Conservation (phyloP, 2,113 vertebrate species). For the Camelus bactrianus region DNA sequence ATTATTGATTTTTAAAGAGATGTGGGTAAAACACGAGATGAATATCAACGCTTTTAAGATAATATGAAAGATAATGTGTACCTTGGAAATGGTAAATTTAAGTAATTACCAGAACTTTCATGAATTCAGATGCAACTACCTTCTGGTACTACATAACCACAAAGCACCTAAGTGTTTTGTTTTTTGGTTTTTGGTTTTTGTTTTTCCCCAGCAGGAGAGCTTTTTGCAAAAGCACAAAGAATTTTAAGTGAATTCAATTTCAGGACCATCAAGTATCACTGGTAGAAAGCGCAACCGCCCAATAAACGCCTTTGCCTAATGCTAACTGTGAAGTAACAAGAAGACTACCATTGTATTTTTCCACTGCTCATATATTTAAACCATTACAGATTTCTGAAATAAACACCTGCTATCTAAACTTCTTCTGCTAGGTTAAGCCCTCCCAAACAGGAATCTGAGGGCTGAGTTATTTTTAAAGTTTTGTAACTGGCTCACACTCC, state of each 20-base stretch:
- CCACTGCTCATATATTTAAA: not conserved
- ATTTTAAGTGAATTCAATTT: slow-evolving; percentile 19
- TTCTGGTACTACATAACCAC: not conserved
- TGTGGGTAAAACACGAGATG: not conserved
- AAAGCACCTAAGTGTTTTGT: not conserved
- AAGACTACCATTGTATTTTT: not conserved
- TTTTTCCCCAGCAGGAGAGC: not conserved
- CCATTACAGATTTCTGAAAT: not conserved
- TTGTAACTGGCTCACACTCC: not conserved
- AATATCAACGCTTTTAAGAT: not conserved
- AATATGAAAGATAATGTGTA: not conserved
- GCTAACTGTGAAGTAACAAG: not conserved
- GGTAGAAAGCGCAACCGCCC: not conserved
- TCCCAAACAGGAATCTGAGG: slow-evolving; percentile 56
- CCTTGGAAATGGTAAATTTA: not conserved
- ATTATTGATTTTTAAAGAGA: slow-evolving; percentile 52
- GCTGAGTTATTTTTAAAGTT: slow-evolving; percentile 66
- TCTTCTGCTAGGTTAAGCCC: not conserved
- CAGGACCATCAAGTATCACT: not conserved
- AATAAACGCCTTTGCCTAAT: not conserved
- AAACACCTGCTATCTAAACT: slow-evolving; percentile 38
- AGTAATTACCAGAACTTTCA: not conserved
- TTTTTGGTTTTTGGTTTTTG: not conserved
- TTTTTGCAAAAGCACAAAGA: not conserved
- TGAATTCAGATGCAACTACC: not conserved